Evolutionary conservation across 37 sponge, comb jelly and placozoan species (phyloP).

Genomic region (Tethya wilhelma): DNA sequence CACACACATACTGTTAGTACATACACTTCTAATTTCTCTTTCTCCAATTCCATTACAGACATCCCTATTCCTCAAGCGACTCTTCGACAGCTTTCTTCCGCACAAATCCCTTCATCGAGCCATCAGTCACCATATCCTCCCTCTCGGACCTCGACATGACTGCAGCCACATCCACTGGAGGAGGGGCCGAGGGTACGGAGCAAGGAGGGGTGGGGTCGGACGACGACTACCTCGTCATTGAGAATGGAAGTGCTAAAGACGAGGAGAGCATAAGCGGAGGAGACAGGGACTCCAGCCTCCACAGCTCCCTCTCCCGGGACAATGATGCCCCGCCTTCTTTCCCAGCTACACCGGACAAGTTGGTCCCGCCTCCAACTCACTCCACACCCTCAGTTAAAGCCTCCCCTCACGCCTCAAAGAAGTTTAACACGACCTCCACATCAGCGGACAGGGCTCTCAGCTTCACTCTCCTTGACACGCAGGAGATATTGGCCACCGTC

Average conservation of each 20-base stretch:
- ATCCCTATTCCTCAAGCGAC: no score
- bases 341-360: no score
- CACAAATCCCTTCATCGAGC: neutral
- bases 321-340: no score
- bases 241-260: conserved; percentile 1
- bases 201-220: neutral
- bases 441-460: no score
- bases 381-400: no score
- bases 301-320: neutral
- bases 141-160: conserved; percentile 17
- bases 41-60: no score
- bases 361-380: no score
- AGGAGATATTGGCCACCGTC: conserved; percentile 7
- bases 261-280: neutral
- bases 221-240: conserved; percentile 43
- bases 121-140: conserved; percentile 22
- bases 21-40: no score
- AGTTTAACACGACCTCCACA: no score
- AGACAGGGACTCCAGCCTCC: neutral
- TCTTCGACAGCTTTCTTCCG: no score
- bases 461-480: conserved; percentile 6
- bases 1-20: no score
- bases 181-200: neutral
- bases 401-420: no score
- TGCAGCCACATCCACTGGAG: conserved; percentile 8